phyloP scores from a whole-genome alignment of 2,888 invertebrate species.

The Scaptomyza polygonia region DNA sequence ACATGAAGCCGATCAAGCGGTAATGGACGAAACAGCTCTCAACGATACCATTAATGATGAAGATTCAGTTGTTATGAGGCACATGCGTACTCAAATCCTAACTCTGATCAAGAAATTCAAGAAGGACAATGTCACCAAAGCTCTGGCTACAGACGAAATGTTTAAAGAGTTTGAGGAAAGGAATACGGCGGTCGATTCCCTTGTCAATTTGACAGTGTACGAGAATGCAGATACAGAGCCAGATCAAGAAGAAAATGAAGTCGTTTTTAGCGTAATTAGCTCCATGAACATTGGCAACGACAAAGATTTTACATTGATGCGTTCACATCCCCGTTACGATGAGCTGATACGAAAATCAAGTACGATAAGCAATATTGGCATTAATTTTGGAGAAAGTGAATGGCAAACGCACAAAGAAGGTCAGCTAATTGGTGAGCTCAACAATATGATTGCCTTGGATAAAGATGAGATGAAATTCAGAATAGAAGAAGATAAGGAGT shows the following conservation, averaged over 20 bases:
- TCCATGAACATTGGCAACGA: slow-evolving; percentile 35
- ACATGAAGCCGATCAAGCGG: neutral
- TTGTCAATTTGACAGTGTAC: slow-evolving; percentile 3
- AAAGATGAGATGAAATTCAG: neutral
- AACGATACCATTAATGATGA: neutral
- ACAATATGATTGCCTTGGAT: slow-evolving; percentile 4
- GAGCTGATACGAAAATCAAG: neutral
- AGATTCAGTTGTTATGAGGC: neutral
- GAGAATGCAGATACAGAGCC: neutral
- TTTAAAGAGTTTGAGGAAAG: neutral
- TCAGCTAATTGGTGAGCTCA: slow-evolving; percentile 24
- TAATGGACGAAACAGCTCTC: neutral
- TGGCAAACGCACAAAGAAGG: slow-evolving; percentile 33
- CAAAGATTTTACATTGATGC: slow-evolving; percentile 26
- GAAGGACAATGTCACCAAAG: slow-evolving; percentile 38
- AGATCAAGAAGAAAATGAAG: fast-evolving
- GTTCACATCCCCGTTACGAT: neutral
- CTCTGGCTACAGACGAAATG: slow-evolving; percentile 12
- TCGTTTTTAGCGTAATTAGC: slow-evolving; percentile 34
- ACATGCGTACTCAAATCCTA: slow-evolving; percentile 10
- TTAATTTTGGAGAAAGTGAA: slow-evolving; percentile 21
- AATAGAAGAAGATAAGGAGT: neutral
- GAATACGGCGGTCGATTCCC: neutral
- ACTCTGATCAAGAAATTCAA: slow-evolving; percentile 45
- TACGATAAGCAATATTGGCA: slow-evolving; percentile 20